Base-by-base conservation (phyloP, 1,140 invertebrate species). In the Sinonovacula constricta region DNA sequence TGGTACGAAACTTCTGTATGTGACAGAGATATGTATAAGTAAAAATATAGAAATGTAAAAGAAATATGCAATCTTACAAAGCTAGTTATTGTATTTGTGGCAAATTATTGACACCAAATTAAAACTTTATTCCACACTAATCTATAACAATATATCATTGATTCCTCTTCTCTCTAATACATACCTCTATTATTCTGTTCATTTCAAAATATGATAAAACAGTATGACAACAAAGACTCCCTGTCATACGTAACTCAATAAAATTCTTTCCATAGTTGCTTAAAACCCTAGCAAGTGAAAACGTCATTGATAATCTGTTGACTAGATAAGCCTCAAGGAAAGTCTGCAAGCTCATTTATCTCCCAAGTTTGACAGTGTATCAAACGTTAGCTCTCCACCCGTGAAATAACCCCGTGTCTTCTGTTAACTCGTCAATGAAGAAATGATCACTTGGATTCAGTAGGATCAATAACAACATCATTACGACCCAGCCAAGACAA, bases 191-290 rank as follows among this genome's bases (percentile, higher is more conserved):
- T n/a, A n/a, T n/a, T n/a, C n/a, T n/a, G n/a, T n/a, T n/a, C n/a
- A n/a, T n/a, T n/a, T n/a, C n/a, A n/a, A n/a, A n/a, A n/a, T n/a
- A n/a, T n/a, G n/a, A n/a, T n/a, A n/a, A n/a, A n/a, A n/a, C n/a
- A n/a, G n/a, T n/a, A n/a, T n/a, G n/a, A n/a, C n/a, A 76, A 76
- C 72, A 76, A 76, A 66, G 72, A 53, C 26, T 51, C 14, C 26
- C 30, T 24, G 63, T 33, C 33, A 45, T 59, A 36, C 63, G 30
- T 33, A 51, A 65, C 49, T 67, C 72, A 49, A 76, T 76, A 76
- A 53, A 76, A 65, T 76, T 60, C 53, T 56, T 26, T 24, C 24
- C 15, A 24, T 18, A 26, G 14, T 30, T 66, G 31, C 60, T 24
- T 49, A 65, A 66, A 62, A 45, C 39, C 62, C 51, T n/a, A 53